Conservation (phyloP, 2,797 vertebrate species). For the Aplochiton taeniatus region DNA sequence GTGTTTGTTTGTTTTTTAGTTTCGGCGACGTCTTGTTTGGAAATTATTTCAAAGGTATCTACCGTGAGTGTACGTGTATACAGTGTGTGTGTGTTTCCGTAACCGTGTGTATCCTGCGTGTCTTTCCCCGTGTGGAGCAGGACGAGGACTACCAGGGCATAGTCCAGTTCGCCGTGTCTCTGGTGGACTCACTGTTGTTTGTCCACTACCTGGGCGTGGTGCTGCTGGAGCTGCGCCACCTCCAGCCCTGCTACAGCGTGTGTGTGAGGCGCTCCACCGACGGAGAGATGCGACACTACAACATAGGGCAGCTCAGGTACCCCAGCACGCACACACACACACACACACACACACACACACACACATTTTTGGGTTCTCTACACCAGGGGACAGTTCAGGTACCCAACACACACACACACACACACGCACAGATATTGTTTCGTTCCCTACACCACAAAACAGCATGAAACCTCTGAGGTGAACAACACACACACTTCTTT, state of each 20-base stretch:
- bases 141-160: slow-evolving; percentile 93
- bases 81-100: background rate
- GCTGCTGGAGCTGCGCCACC: slow-evolving; percentile 90
- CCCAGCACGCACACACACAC: background rate
- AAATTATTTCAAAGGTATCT: no score
- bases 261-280: slow-evolving; percentile 91
- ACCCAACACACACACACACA: background rate
- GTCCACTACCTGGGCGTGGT: slow-evolving; percentile 95
- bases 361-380: background rate
- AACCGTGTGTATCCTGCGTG: background rate
- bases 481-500: slow-evolving; percentile 16
- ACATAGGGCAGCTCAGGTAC: slow-evolving; percentile 90
- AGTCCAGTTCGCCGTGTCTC: slow-evolving; percentile 92
- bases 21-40: background rate
- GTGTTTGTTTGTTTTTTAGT: slow-evolving; percentile 4
- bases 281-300: slow-evolving; percentile 89
- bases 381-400: background rate
- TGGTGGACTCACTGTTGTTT: slow-evolving; percentile 94
- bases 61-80: slow-evolving; percentile 3
- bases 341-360: slow-evolving; percentile 1
- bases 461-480: slow-evolving; percentile 10
- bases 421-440: slow-evolving; percentile 3
- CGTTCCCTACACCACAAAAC: background rate
- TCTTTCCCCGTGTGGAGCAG: slow-evolving; percentile 53
- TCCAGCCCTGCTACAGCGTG: slow-evolving; percentile 87